phyloP scores from a whole-genome alignment of 2,113 vertebrate genomes.

The Boulengeromyrus knoepffleri region DNA sequence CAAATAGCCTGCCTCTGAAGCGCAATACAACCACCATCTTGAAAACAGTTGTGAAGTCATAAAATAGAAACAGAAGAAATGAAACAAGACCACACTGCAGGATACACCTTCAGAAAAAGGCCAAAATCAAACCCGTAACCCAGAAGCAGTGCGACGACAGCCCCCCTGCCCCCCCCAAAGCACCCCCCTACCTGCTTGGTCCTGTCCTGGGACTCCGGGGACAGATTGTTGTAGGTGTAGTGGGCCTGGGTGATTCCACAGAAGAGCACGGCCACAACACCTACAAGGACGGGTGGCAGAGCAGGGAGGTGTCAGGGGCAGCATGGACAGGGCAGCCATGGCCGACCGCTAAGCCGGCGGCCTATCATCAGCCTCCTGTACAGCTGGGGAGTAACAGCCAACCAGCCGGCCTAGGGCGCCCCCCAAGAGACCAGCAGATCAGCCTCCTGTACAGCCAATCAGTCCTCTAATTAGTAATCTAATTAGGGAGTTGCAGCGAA shows the following conservation, averaged over 20 bases:
- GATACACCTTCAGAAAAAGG: neutral
- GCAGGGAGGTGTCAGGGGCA: neutral
- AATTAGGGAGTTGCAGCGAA: too few relatives aligned
- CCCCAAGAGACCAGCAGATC: too few relatives aligned
- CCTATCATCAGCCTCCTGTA: neutral
- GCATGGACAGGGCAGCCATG: neutral
- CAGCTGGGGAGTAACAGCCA: neutral
- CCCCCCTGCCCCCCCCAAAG: neutral
- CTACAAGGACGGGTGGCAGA: constrained; percentile 45
- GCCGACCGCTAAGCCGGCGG: neutral
- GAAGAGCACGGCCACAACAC: constrained; percentile 91
- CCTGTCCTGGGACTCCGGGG: constrained; percentile 87
- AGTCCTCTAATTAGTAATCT: too few relatives aligned
- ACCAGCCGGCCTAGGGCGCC: neutral
- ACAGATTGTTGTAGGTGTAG: constrained; percentile 94
- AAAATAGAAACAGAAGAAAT: too few relatives aligned
- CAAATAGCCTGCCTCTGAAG: too few relatives aligned
- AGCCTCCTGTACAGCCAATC: too few relatives aligned
- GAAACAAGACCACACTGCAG: neutral
- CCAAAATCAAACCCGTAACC: neutral
- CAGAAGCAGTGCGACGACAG: neutral
- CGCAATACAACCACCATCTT: too few relatives aligned
- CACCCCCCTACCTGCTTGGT: constrained; percentile 78
- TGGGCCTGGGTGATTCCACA: constrained; percentile 96
- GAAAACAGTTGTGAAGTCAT: too few relatives aligned